These are phyloP conservation scores for Azemiops feae DNA, from an alignment of 2,113 vertebrate species.

Conservation along the genomic window DNA sequence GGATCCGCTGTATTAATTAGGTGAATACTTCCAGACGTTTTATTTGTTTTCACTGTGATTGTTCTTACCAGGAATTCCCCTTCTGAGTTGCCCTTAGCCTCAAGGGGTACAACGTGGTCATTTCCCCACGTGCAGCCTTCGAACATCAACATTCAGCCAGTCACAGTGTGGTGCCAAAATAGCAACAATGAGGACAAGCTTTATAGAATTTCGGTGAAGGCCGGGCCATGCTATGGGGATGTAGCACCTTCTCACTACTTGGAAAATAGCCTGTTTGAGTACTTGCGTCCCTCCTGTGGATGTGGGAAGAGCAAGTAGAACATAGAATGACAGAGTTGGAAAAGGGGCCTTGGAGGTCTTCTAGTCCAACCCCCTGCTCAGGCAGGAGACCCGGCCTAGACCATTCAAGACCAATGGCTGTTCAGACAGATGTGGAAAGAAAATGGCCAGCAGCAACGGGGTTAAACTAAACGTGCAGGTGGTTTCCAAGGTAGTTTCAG, in stretches of 20 bases:
- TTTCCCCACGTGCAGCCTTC: background rate
- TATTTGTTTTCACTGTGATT: background rate
- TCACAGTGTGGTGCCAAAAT: background rate
- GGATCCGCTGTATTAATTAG: background rate
- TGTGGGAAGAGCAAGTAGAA: background rate
- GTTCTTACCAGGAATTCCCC: background rate
- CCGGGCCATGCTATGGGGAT: background rate
- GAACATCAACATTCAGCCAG: background rate
- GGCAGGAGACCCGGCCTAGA: background rate
- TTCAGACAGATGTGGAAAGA: background rate
- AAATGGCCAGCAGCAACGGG: background rate
- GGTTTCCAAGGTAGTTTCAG: background rate
- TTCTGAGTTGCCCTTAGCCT: background rate
- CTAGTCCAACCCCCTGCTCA: background rate
- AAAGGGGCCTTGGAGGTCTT: background rate
- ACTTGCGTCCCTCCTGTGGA: background rate
- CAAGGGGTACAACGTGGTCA: background rate
- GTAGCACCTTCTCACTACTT: background rate
- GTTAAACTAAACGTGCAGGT: background rate
- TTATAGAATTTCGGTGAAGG: background rate
- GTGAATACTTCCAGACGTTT: background rate
- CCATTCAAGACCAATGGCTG: background rate
- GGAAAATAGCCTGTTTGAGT: background rate
- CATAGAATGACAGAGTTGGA: background rate
- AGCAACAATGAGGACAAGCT: background rate